Conservation (phyloP, 92 coral and sea anemone species). For the Porites divaricata region DNA sequence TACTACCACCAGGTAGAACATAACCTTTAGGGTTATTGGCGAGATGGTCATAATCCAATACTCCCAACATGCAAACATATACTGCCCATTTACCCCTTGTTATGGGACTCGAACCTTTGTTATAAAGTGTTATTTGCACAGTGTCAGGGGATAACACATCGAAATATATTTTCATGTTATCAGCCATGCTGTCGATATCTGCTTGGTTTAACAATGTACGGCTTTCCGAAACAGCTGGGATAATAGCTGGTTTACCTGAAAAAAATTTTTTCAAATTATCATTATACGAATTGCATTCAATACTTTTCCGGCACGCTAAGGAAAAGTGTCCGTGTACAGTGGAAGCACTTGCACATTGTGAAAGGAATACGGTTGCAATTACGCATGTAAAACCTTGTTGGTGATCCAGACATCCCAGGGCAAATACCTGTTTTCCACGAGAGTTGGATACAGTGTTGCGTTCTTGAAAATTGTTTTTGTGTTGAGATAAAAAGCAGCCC, state of each 20-base stretch:
- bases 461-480: too few relatives aligned
- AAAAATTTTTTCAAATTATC: too few relatives aligned
- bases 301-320: neutral
- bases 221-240: neutral
- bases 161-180: neutral
- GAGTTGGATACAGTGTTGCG: too few relatives aligned
- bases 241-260: neutral
- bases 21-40: conserved; percentile 7
- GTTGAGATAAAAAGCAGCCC: too few relatives aligned
- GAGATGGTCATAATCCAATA: neutral
- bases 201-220: neutral
- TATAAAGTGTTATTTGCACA: conserved; percentile 13
- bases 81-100: neutral
- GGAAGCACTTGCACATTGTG: too few relatives aligned
- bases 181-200: conserved; percentile 7
- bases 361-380: too few relatives aligned
- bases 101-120: conserved; percentile 1
- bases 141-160: conserved; percentile 10
- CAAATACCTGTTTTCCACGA: too few relatives aligned
- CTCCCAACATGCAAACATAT: conserved; percentile 9
- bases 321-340: too few relatives aligned
- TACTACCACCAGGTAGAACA: neutral
- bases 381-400: too few relatives aligned
- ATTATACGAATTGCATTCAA: neutral
- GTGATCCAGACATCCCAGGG: too few relatives aligned